Evolutionary conservation across 2,797 vertebrate species (phyloP).

Genomic region (Arnoldichthys spilopterus): DNA sequence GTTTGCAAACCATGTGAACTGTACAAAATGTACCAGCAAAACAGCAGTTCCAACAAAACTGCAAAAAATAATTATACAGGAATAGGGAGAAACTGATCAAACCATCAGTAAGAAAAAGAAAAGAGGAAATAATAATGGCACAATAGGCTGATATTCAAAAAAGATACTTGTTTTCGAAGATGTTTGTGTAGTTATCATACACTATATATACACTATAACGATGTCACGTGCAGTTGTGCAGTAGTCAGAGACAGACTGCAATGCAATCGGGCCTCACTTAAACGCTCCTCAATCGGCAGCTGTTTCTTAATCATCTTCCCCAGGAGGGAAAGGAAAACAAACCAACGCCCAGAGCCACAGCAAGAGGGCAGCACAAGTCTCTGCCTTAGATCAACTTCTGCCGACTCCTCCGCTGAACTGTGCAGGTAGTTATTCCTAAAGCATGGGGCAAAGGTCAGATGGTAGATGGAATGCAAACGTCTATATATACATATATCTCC

Average conservation of each 20-base stretch:
- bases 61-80: no score
- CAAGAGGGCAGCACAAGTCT: conserved; percentile 51
- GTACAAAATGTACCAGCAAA: no score
- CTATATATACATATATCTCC: not conserved
- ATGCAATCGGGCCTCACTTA: conserved; percentile 22
- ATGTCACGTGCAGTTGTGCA: not conserved
- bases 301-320: conserved; percentile 44
- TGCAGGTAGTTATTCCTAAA: not conserved
- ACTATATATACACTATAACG: not conserved
- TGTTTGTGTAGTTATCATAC: not conserved
- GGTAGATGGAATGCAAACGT: not conserved
- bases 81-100: not conserved
- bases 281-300: conserved; percentile 42
- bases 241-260: not conserved
- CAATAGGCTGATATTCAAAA: not conserved
- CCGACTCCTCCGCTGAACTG: conserved; percentile 13
- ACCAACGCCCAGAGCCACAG: conserved; percentile 43
- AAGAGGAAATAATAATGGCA: no score
- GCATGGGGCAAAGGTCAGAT: not conserved
- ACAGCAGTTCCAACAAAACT: no score
- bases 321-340: conserved; percentile 31
- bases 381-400: conserved; percentile 22
- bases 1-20: not conserved
- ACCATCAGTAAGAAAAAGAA: not conserved
- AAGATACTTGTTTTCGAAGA: not conserved